These are phyloP conservation scores for Neelides sp. DNA, from an alignment of 1,140 invertebrate genomes.

Conservation along the genomic window DNA sequence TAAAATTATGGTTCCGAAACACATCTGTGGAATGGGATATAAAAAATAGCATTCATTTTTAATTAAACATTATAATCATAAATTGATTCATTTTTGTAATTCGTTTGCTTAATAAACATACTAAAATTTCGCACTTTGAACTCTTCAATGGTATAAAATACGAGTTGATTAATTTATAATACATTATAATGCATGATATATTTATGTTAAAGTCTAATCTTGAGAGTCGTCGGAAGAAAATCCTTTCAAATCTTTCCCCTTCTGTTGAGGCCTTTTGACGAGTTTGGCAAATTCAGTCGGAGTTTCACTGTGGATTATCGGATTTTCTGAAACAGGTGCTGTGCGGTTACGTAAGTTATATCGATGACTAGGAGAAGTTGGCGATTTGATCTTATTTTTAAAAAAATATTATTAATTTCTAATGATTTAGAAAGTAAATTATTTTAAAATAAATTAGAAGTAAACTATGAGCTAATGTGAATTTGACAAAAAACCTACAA, in stretches of 20 bases:
- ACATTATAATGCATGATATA: background rate
- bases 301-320: background rate
- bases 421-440: background rate
- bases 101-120: too few species aligned
- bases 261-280: background rate
- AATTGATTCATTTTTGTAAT: too few species aligned
- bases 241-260: background rate
- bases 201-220: too few species aligned
- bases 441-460: background rate
- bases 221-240: conserved; percentile 6
- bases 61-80: too few species aligned
- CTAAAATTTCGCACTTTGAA: too few species aligned
- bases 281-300: conserved; percentile 3
- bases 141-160: too few species aligned
- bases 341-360: conserved; percentile 6
- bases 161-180: background rate
- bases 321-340: background rate
- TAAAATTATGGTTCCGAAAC: too few species aligned
- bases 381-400: background rate
- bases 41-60: too few species aligned
- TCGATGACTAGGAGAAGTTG: background rate
- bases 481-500: background rate
- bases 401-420: background rate
- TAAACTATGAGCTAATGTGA: background rate
- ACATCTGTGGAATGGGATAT: too few species aligned